phyloP scores from a whole-genome alignment of 2,888 invertebrate genomes.

The Ophion ellenae region DNA sequence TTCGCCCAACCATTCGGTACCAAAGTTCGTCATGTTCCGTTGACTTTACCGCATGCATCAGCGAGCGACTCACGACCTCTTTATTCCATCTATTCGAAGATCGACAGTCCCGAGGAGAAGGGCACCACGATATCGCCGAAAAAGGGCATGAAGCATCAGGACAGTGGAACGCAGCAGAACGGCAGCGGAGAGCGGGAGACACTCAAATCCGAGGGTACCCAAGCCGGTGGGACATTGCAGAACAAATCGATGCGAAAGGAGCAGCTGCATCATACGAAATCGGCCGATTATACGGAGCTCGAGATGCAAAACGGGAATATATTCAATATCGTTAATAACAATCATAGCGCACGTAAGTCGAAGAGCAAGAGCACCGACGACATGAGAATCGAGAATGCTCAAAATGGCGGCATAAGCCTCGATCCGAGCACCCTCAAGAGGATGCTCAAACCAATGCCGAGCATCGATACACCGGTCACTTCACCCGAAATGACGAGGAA shows the following conservation, averaged over 20 bases:
- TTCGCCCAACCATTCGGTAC: background rate
- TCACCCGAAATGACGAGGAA: constrained; percentile 95
- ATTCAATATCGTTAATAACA: constrained; percentile 83
- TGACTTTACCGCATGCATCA: background rate
- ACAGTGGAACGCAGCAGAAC: constrained; percentile 79
- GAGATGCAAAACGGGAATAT: constrained; percentile 83
- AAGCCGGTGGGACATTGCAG: constrained; percentile 91
- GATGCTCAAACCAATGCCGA: constrained; percentile 97
- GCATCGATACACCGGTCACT: constrained; percentile 94
- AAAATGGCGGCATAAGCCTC: constrained; percentile 85
- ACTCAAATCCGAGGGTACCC: constrained; percentile 92
- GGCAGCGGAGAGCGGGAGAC: constrained; percentile 83
- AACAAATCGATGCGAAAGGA: constrained; percentile 80
- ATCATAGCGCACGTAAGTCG: constrained; percentile 86
- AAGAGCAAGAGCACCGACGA: constrained; percentile 97
- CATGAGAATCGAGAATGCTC: constrained; percentile 86
- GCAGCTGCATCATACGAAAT: constrained; percentile 83
- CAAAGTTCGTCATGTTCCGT: background rate
- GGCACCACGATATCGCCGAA: constrained; percentile 83
- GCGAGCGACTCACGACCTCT: constrained; percentile 5
- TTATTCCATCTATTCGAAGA: constrained; percentile 69
- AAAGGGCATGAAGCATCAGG: constrained; percentile 86
- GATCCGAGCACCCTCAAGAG: constrained; percentile 95
- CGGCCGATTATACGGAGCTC: constrained; percentile 85
- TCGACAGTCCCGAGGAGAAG: constrained; percentile 83